Evolutionary conservation across 2,888 invertebrate genomes (phyloP).

Genomic region (Eucera pruinosa): DNA sequence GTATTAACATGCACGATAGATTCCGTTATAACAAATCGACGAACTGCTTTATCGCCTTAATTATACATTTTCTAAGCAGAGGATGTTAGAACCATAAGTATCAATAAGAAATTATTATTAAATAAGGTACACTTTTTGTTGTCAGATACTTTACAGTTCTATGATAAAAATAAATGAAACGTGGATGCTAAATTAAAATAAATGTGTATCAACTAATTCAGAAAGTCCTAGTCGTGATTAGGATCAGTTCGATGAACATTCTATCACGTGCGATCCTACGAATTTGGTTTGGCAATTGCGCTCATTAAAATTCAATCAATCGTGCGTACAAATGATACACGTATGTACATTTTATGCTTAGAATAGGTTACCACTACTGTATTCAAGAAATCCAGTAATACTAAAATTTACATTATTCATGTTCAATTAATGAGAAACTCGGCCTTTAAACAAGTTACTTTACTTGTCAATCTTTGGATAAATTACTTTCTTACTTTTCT

Average conservation of each 20-base stretch:
- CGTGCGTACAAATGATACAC: constrained; percentile 26
- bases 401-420: not conserved
- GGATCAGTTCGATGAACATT: constrained; percentile 2
- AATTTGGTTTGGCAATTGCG: constrained; percentile 26
- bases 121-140: not conserved
- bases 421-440: not conserved
- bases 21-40: not conserved
- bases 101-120: not conserved
- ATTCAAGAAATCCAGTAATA: not conserved
- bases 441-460: too few relatives aligned
- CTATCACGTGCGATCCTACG: constrained; percentile 21
- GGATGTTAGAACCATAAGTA: too few relatives aligned
- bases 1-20: constrained; percentile 28
- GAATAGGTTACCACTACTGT: constrained; percentile 5
- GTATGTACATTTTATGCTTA: constrained; percentile 9
- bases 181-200: not conserved
- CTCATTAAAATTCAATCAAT: constrained; percentile 25
- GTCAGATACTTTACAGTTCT: not conserved
- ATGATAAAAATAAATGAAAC: not conserved
- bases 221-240: not conserved
- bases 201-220: constrained; percentile 8
- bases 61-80: too few relatives aligned
- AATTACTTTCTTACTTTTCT: not conserved
- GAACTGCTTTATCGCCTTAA: not conserved
- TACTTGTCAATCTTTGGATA: not conserved